Conservation (phyloP, 2,888 invertebrate genomes). For the Spisula solida region DNA sequence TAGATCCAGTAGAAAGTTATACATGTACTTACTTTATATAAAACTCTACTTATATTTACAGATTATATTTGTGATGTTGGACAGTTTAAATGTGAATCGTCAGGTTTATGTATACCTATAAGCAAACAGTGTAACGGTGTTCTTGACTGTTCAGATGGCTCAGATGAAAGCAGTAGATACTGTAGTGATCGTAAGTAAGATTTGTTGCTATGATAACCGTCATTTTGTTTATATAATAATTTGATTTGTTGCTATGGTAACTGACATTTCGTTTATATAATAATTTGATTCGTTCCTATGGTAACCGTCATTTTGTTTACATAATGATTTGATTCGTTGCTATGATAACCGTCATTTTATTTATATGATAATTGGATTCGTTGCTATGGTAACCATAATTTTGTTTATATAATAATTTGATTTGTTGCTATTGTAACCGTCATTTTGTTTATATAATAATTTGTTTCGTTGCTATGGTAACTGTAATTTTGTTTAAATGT, state of each 20-base stretch:
- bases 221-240: too few species aligned
- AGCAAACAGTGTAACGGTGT: constrained; percentile 96
- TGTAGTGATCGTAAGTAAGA: constrained; percentile 37
- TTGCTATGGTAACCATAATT: not conserved
- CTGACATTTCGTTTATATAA: too few species aligned
- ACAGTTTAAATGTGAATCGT: constrained; percentile 63
- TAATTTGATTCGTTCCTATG: not conserved
- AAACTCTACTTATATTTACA: constrained; percentile 16
- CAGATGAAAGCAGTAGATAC: constrained; percentile 72
- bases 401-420: too few species aligned
- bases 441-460: too few species aligned
- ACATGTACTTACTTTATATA: too few species aligned
- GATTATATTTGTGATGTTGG: constrained; percentile 50
- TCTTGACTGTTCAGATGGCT: constrained; percentile 88
- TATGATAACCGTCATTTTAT: not conserved
- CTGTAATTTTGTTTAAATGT: too few species aligned
- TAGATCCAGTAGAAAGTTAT: too few species aligned
- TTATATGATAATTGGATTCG: not conserved
- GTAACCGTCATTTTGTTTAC: too few species aligned
- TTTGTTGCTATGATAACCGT: not conserved
- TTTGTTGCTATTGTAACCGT: not conserved
- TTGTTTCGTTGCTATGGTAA: not conserved
- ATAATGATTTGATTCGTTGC: not conserved
- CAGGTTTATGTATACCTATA: constrained; percentile 92
- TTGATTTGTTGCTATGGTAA: too few species aligned